These are phyloP conservation scores for Hemicordylus capensis DNA, from an alignment of 2,113 vertebrate species.

Conservation along the genomic window DNA sequence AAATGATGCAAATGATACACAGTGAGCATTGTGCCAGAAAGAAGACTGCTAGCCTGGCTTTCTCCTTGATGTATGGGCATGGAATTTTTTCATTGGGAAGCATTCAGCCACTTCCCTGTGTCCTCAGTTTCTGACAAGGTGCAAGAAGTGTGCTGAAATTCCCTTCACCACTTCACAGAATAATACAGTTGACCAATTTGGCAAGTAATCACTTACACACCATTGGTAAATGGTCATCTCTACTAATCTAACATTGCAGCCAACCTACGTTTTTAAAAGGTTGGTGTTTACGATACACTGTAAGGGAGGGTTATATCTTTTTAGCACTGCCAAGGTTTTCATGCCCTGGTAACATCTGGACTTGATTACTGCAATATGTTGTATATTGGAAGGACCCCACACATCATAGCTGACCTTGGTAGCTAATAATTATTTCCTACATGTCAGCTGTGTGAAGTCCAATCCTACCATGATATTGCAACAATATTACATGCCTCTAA, in stretches of 20 bases:
- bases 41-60: background rate
- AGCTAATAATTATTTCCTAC: too few species aligned
- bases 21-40: too few species aligned
- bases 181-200: background rate
- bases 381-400: background rate
- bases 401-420: too few species aligned
- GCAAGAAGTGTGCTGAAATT: background rate
- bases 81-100: background rate
- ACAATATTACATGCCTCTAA: too few species aligned
- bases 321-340: background rate
- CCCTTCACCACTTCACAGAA: background rate
- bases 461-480: too few species aligned
- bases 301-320: background rate
- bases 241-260: too few species aligned
- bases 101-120: background rate
- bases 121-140: background rate
- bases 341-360: background rate
- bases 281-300: background rate
- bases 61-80: background rate
- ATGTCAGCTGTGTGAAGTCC: too few species aligned
- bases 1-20: too few species aligned
- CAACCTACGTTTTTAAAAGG: background rate
- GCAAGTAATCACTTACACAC: background rate
- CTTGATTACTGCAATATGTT: background rate
- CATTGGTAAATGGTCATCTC: background rate